These are phyloP conservation scores for Forficula auricularia DNA, from an alignment of 1,140 invertebrate species.

Conservation along the genomic window DNA sequence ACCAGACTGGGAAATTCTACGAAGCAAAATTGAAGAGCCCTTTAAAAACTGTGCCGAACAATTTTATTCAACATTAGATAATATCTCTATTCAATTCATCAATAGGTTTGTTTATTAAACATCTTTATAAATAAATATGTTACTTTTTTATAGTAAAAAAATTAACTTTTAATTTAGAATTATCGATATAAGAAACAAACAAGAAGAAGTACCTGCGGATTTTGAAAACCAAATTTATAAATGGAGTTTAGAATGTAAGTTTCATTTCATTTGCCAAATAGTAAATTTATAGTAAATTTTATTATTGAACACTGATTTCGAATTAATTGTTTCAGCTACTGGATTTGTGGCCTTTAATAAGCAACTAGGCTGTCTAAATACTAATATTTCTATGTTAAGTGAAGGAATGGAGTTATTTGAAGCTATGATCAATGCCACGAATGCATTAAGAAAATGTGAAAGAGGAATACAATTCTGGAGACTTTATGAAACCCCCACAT, in stretches of 20 bases:
- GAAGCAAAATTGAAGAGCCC: slow-evolving; percentile 28
- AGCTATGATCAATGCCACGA: slow-evolving; percentile 36
- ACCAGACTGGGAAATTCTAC: slow-evolving; percentile 35
- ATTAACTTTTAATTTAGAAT: slow-evolving; percentile 18
- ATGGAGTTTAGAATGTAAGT: slow-evolving; percentile 47
- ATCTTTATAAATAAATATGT: not conserved
- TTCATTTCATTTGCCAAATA: slow-evolving; percentile 11
- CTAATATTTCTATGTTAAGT: slow-evolving; percentile 22
- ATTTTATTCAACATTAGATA: slow-evolving; percentile 23
- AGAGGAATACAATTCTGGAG: slow-evolving; percentile 45
- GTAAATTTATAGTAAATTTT: not conserved
- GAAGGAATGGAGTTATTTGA: slow-evolving; percentile 38
- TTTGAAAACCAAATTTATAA: slow-evolving; percentile 41
- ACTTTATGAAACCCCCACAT: slow-evolving; percentile 39
- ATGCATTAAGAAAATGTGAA: slow-evolving; percentile 41
- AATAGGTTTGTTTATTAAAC: not conserved
- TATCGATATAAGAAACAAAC: slow-evolving; percentile 32
- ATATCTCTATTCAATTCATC: slow-evolving; percentile 28
- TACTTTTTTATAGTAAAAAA: not conserved
- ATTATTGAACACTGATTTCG: slow-evolving; percentile 14
- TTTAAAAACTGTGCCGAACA: slow-evolving; percentile 25
- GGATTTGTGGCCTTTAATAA: slow-evolving; percentile 36
- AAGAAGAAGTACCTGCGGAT: slow-evolving; percentile 37
- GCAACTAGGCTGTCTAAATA: slow-evolving; percentile 33
- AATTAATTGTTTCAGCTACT: slow-evolving; percentile 23